Conservation (phyloP, 2,797 vertebrate species). For the Vipera ursinii region DNA sequence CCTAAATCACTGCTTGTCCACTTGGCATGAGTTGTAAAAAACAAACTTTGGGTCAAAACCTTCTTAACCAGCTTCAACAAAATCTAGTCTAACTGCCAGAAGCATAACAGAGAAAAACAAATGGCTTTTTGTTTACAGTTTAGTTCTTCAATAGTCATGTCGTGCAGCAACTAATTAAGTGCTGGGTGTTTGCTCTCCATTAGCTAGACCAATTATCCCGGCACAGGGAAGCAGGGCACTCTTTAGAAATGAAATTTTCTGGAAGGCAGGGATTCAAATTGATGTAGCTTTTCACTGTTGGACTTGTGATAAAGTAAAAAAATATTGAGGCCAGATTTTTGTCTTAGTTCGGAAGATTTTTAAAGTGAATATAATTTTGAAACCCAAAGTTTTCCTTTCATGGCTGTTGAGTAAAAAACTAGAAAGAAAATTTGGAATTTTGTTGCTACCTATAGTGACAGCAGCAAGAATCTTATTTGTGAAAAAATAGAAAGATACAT, state of each 20-base stretch:
- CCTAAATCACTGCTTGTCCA: not conserved
- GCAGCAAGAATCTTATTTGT: too few species aligned
- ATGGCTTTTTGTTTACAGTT: not conserved
- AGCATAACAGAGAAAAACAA: not conserved
- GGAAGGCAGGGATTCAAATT: not conserved
- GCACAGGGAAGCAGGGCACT: not conserved
- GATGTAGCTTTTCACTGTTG: not conserved
- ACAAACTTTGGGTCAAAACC: not conserved
- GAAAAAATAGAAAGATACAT: too few species aligned
- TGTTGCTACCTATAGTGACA: too few species aligned
- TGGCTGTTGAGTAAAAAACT: too few species aligned
- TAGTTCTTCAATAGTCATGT: not conserved
- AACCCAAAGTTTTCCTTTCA: too few species aligned
- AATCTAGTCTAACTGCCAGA: not conserved
- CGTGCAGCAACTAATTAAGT: constrained; percentile 9
- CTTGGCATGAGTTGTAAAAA: too few species aligned
- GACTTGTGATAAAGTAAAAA: too few species aligned
- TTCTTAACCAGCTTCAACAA: not conserved
- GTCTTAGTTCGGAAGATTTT: too few species aligned
- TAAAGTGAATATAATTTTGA: too few species aligned
- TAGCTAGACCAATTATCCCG: constrained; percentile 7
- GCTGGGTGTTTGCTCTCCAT: constrained; percentile 9
- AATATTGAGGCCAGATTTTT: too few species aligned
- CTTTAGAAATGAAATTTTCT: not conserved
- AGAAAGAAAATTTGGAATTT: too few species aligned